Conservation (phyloP, 1,140 invertebrate genomes). For the Drosophila busckii region DNA sequence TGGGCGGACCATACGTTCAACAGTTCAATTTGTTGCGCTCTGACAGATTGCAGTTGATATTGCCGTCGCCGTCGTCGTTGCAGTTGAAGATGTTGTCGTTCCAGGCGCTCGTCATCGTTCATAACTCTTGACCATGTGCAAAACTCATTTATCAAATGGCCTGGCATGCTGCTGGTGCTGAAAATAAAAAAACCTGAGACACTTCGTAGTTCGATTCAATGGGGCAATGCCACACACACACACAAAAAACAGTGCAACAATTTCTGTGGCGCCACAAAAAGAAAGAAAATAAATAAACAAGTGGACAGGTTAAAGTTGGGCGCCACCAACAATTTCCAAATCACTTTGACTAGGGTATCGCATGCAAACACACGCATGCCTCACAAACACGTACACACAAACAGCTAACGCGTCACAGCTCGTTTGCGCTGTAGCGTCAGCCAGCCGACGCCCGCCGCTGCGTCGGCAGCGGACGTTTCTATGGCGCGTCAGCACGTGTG, state of each 20-base stretch:
- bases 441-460: too few relatives aligned
- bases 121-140: conserved; percentile 43
- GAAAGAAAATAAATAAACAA: conserved; percentile 8
- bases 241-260: conserved; percentile 45
- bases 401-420: too few relatives aligned
- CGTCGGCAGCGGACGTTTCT: too few relatives aligned
- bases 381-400: too few relatives aligned
- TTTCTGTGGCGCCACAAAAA: conserved; percentile 37
- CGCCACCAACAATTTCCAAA: conserved; percentile 33
- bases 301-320: neutral
- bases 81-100: too few relatives aligned
- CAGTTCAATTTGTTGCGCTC: too few relatives aligned
- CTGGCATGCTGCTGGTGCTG: conserved; percentile 40
- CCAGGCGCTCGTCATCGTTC: conserved; percentile 48
- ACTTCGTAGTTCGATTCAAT: conserved; percentile 4
- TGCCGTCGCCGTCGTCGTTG: conserved; percentile 10
- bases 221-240: conserved; percentile 11
- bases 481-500: too few relatives aligned
- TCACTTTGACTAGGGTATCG: too few relatives aligned
- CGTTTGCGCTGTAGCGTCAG: too few relatives aligned
- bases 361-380: conserved; percentile 24
- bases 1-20: too few relatives aligned
- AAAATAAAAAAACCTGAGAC: too few relatives aligned
- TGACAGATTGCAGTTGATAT: conserved; percentile 40
- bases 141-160: conserved; percentile 71